Conservation (phyloP, 1,140 invertebrate species). For the Calosoma granatense region DNA sequence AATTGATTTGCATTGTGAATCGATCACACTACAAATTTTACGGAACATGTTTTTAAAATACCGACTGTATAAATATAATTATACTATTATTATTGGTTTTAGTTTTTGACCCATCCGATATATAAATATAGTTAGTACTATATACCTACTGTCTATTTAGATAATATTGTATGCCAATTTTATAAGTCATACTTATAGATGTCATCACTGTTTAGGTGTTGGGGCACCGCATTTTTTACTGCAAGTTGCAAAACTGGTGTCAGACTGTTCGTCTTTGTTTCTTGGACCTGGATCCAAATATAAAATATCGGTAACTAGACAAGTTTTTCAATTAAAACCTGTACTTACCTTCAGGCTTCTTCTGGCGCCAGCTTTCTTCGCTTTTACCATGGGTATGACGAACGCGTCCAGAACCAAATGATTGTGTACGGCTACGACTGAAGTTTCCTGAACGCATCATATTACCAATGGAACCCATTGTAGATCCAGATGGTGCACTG, state of each 20-base stretch:
- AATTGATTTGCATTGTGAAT: no score
- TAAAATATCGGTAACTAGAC: neutral
- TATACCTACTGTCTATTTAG: neutral
- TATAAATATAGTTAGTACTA: no score
- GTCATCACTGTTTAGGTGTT: neutral
- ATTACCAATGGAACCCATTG: neutral
- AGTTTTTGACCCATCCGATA: no score
- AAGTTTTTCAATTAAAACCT: neutral
- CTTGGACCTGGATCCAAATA: neutral
- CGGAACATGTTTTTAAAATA: no score
- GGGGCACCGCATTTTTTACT: neutral
- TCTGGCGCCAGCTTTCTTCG: slow-evolving; percentile 29
- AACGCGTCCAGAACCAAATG: slow-evolving; percentile 35
- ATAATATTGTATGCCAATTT: no score
- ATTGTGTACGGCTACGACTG: slow-evolving; percentile 26
- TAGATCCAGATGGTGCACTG: slow-evolving; percentile 26
- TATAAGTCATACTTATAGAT: no score
- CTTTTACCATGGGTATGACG: slow-evolving; percentile 23
- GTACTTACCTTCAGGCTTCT: neutral
- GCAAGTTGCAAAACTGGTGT: neutral
- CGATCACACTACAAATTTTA: no score
- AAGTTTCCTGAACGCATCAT: slow-evolving; percentile 24
- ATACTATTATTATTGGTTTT: no score
- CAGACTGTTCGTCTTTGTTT: neutral
- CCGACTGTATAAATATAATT: no score